Evolutionary conservation across 1,140 invertebrate genomes (phyloP), one percentile per base, ranked within the genome.

Genomic region (Asbolus verrucosus): DNA sequence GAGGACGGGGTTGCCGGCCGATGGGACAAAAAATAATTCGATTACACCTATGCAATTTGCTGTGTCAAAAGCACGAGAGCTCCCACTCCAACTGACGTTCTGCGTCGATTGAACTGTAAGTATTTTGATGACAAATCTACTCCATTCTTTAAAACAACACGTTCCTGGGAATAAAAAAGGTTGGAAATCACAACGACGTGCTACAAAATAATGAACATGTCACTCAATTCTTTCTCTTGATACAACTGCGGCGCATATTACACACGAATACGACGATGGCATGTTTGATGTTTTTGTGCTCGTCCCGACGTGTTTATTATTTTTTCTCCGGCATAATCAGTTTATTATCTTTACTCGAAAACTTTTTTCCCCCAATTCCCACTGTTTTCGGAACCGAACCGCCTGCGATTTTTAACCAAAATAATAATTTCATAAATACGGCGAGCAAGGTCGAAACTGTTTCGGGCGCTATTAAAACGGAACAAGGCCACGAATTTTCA

Each of bases 11-110:
- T n/a, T n/a, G n/a, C n/a, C n/a, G n/a, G n/a, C n/a, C n/a, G n/a
- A 54, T 54, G 18, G 46, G 27, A 54, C 21, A 27, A 54, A 54
- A 54, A 54, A 54, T 54, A 54, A 54, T 54, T 54, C 46, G 9
- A 27, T 54, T 24, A n/a, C n/a, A n/a, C n/a, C n/a, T n/a, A 54
- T 54, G 15, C 43, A 21, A 50, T 50, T 50, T 18, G 5, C 6
- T n/a, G 43, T 54, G 21, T 27, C 46, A 54, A 36, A 36, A 31
- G 46, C 46, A 54, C 11, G 19, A 27, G 11, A 27, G 11, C 27
- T 54, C 14, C 46, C 39, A 43, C 2, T 5, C 15, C 16, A n/a
- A 50, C 9, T 50, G 9, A 21, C 16, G 8, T 9, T 50, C 21
- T 50, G 43, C 13, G 15, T 50, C 43, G 16, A 21, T 50, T 18